These are phyloP conservation scores for Dreissena rostriformis DNA, from an alignment of 1,140 invertebrate genomes.

Conservation along the genomic window DNA sequence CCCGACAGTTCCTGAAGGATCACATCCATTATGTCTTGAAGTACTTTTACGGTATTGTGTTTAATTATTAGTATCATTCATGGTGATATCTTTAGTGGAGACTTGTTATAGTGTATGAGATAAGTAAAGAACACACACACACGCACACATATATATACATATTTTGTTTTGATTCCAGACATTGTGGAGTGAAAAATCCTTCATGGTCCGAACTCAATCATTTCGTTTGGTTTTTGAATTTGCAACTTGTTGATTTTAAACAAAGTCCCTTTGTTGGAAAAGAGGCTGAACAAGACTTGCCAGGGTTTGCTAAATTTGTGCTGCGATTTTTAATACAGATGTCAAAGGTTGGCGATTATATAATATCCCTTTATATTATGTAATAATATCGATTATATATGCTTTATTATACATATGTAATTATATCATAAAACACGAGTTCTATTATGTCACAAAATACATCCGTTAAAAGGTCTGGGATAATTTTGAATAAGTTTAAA, in stretches of 20 bases:
- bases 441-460: too few species aligned
- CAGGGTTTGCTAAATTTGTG: slow-evolving; percentile 77
- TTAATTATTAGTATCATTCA: too few species aligned
- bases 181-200: slow-evolving; percentile 76
- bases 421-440: too few species aligned
- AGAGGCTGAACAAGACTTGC: slow-evolving; percentile 68
- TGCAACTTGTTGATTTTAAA: slow-evolving; percentile 75
- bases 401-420: too few species aligned
- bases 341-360: slow-evolving; percentile 74
- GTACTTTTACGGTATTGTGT: slow-evolving; percentile 49
- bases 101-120: too few species aligned
- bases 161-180: slow-evolving; percentile 67
- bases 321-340: slow-evolving; percentile 77
- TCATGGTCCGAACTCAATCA: slow-evolving; percentile 78
- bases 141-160: not conserved
- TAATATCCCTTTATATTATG: too few species aligned
- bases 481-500: too few species aligned
- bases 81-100: too few species aligned
- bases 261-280: slow-evolving; percentile 70
- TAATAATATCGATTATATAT: too few species aligned
- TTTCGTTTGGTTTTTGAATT: slow-evolving; percentile 78
- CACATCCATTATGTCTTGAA: slow-evolving; percentile 44
- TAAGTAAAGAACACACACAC: too few species aligned
- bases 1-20: slow-evolving; percentile 40
- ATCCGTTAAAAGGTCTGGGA: too few species aligned